A percentile compares a stretch with the other conserved stretches of the same genome.
Evolutionary conservation across 2,113 vertebrate genomes (phyloP).

Genomic region (Scomber japonicus): DNA sequence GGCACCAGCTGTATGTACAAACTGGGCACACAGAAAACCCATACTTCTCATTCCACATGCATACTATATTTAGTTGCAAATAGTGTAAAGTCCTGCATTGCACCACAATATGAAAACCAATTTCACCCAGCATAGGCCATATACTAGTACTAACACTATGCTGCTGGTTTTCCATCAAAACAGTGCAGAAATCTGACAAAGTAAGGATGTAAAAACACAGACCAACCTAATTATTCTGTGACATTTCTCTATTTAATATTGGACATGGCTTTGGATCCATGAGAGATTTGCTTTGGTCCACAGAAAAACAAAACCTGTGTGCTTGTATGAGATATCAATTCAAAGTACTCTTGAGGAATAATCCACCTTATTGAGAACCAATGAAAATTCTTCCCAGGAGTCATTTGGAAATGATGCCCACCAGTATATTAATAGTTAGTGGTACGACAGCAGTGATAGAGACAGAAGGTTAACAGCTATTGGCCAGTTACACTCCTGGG

Average conservation of each 20-base stretch:
- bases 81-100: conserved; percentile 17
- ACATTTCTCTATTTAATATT: conserved; percentile 43
- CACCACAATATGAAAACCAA: conserved; percentile 31
- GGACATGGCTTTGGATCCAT: conserved; percentile 31
- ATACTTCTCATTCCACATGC: conserved; percentile 14
- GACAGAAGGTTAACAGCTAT: conserved; percentile 71
- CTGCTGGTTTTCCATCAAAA: conserved; percentile 14
- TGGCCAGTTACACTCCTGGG: conserved; percentile 63
- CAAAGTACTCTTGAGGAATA: conserved; percentile 51
- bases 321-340: conserved; percentile 49
- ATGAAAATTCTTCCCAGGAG: conserved; percentile 59
- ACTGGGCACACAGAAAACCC: conserved; percentile 17
- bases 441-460: conserved; percentile 44
- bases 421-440: conserved; percentile 62
- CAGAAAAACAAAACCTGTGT: conserved; percentile 40
- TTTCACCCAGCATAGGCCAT: conserved; percentile 9
- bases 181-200: conserved; percentile 49
- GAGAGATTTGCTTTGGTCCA: not conserved
- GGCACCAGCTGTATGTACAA: conserved; percentile 57
- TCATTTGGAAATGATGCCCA: conserved; percentile 53
- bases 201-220: conserved; percentile 23
- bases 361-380: conserved; percentile 55
- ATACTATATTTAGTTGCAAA: conserved; percentile 31
- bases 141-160: not conserved
- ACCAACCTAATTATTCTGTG: conserved; percentile 17